Percentiles rank a stretch among this genome's conserved stretches.
These are phyloP conservation scores for Mormyrus hasselquistii DNA, from an alignment of 2,797 vertebrate species.

Conservation along the genomic window DNA sequence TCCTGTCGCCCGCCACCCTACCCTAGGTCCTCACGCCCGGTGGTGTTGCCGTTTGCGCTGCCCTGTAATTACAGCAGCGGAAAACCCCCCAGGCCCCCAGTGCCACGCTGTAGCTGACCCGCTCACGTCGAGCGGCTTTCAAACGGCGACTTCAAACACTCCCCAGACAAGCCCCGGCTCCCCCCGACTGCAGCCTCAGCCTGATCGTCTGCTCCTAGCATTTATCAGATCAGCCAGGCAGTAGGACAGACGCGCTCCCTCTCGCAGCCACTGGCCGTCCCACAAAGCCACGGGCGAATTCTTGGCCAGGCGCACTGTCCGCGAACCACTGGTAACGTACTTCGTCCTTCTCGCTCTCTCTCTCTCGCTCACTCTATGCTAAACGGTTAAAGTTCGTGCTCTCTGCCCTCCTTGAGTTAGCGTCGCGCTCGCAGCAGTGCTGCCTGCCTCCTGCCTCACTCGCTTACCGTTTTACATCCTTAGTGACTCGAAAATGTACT, in stretches of 20 bases:
- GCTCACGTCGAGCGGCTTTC: constrained; percentile 9
- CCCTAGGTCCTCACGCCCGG: not conserved
- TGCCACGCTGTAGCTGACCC: not conserved
- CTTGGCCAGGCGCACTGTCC: constrained; percentile 42
- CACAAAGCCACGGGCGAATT: constrained; percentile 42
- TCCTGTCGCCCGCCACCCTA: not conserved
- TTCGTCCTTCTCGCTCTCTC: constrained; percentile 14
- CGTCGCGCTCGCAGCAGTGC: constrained; percentile 49
- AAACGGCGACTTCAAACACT: constrained; percentile 33
- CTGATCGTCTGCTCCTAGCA: constrained; percentile 42
- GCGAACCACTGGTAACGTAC: constrained; percentile 52
- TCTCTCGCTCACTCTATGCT: constrained; percentile 9
- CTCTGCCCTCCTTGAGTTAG: constrained; percentile 29
- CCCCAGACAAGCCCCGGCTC: constrained; percentile 42
- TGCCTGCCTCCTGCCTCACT: constrained; percentile 40
- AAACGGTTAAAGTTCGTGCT: constrained; percentile 32
- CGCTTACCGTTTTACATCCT: constrained; percentile 46
- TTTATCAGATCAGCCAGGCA: constrained; percentile 46
- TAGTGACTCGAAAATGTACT: constrained; percentile 40
- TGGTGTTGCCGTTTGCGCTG: not conserved
- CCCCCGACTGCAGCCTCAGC: constrained; percentile 28
- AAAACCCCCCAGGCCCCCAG: not conserved
- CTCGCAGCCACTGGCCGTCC: constrained; percentile 33
- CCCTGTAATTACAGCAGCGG: constrained; percentile 46
- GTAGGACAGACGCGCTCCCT: constrained; percentile 29